These are phyloP conservation scores for Premnoplex brunnescens DNA, from an alignment of 2,797 vertebrate genomes.

Conservation along the genomic window DNA sequence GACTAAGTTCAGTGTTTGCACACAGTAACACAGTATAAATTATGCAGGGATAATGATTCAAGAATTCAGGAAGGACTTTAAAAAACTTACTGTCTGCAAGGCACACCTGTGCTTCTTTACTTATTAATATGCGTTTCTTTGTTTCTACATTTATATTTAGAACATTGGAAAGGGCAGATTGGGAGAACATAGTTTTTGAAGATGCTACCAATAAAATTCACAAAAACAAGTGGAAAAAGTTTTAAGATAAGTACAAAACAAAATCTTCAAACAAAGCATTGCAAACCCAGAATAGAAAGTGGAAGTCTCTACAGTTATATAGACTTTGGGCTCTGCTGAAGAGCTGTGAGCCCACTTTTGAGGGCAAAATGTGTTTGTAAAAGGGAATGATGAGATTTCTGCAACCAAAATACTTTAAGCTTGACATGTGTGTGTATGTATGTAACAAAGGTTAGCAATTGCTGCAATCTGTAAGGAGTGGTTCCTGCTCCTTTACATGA, in stretches of 20 bases:
- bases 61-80: constrained; percentile 53
- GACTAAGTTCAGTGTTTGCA: constrained; percentile 14
- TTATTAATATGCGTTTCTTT: constrained; percentile 69
- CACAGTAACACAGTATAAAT: constrained; percentile 44
- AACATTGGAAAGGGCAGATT: constrained; percentile 27
- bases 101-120: constrained; percentile 65
- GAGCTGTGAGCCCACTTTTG: background rate
- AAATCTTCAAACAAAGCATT: background rate
- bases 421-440: background rate
- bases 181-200: constrained; percentile 3
- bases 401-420: background rate
- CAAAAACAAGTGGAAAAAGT: background rate
- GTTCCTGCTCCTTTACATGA: background rate
- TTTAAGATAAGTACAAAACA: background rate
- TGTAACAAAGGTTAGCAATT: background rate
- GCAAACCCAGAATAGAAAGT: background rate
- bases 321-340: background rate
- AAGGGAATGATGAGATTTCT: background rate
- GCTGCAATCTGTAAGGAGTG: background rate
- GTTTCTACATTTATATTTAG: constrained; percentile 61
- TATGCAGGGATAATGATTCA: constrained; percentile 58
- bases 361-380: background rate
- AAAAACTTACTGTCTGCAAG: constrained; percentile 58
- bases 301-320: background rate
- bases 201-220: background rate